Evolutionary conservation across 2,113 vertebrate species (phyloP).

Genomic region (Motacilla tschutschensis): DNA sequence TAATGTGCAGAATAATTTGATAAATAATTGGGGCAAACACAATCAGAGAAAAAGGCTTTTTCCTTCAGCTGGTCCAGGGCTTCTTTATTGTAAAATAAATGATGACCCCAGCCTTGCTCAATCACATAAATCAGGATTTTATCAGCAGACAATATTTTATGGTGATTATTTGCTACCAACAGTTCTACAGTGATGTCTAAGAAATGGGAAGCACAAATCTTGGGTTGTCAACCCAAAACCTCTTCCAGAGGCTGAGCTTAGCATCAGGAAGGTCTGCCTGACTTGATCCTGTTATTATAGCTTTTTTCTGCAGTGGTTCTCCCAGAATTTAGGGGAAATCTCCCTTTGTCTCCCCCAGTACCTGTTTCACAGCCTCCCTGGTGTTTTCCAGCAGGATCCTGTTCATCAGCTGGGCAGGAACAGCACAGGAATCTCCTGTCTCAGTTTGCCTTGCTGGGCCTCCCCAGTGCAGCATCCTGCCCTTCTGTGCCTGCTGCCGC

Average conservation of each 20-base stretch:
- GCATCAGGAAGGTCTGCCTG: background rate
- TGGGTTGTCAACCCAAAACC: background rate
- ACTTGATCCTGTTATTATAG: rapidly evolving
- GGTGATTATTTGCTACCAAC: background rate
- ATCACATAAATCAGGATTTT: background rate
- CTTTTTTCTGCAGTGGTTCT: background rate
- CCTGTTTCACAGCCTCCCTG: conserved; percentile 57
- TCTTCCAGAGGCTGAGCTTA: background rate
- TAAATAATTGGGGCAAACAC: background rate
- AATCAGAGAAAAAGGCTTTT: background rate
- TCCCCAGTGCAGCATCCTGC: background rate
- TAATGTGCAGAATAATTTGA: background rate
- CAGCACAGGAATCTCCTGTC: background rate
- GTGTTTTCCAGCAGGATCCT: conserved; percentile 57
- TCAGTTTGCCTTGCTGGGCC: background rate
- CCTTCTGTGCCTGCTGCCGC: background rate
- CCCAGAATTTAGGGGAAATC: rapidly evolving
- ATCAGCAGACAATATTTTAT: background rate
- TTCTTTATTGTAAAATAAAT: background rate
- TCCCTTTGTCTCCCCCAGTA: background rate
- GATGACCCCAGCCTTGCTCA: background rate
- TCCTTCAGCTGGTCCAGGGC: background rate
- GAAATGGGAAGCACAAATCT: background rate
- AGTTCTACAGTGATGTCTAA: background rate
- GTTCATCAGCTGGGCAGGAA: conserved; percentile 58